Conservation (phyloP, 2,113 vertebrate species). For the Argyrosomus japonicus region DNA sequence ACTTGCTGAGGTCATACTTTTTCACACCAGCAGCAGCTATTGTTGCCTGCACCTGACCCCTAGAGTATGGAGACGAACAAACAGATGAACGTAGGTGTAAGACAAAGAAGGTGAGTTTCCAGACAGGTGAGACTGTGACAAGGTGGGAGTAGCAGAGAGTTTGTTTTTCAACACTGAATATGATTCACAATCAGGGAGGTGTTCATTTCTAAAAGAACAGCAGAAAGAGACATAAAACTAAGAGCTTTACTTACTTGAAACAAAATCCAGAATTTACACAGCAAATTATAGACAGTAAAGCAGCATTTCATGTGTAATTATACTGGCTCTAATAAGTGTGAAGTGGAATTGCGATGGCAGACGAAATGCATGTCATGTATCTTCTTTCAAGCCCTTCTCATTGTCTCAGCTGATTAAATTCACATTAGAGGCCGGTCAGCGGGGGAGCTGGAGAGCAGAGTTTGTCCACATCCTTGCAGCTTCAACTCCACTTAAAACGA, state of each 20-base stretch:
- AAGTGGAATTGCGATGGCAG: not conserved
- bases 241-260: not conserved
- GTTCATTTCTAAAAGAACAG: not conserved
- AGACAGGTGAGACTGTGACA: slow-evolving; percentile 20
- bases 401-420: slow-evolving; percentile 29
- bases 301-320: not conserved
- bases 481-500: slow-evolving; percentile 18
- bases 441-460: slow-evolving; percentile 14
- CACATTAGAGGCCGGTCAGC: slow-evolving; percentile 29
- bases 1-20: slow-evolving; percentile 98
- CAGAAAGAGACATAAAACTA: not conserved
- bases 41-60: slow-evolving; percentile 95
- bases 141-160: not conserved
- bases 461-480: not conserved
- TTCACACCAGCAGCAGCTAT: slow-evolving; percentile 93
- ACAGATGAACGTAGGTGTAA: slow-evolving; percentile 17
- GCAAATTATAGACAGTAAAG: not conserved
- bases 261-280: not conserved
- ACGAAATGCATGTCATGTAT: not conserved
- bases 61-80: slow-evolving; percentile 73
- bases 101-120: not conserved
- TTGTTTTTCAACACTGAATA: slow-evolving; percentile 11
- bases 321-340: not conserved
- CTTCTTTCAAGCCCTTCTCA: slow-evolving; percentile 9
- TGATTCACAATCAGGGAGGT: slow-evolving; percentile 10